Conservation (phyloP, 1,140 invertebrate genomes). For the Theocolax elegans region DNA sequence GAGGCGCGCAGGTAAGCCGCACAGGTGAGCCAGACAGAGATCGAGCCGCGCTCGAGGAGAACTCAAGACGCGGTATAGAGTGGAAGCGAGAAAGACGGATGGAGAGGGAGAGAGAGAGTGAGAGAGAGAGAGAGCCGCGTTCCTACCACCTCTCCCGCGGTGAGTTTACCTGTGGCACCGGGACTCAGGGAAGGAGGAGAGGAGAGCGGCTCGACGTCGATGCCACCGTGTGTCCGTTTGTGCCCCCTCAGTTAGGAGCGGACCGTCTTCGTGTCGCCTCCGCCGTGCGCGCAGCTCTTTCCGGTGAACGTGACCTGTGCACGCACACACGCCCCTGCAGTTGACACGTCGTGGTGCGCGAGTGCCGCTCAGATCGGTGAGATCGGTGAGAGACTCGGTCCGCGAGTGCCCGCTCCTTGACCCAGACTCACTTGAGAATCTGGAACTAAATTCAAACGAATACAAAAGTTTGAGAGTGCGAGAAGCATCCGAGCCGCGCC, state of each 20-base stretch:
- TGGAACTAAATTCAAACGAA: no score
- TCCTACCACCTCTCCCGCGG: conserved; percentile 29
- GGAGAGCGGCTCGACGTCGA: neutral
- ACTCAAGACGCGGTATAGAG: conserved; percentile 48
- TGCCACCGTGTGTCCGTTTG: conserved; percentile 2
- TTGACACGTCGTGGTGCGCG: no score
- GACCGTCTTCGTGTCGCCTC: conserved; percentile 31
- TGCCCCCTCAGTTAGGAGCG: conserved; percentile 33
- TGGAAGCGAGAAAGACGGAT: conserved; percentile 42
- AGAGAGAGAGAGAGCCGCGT: conserved; percentile 17
- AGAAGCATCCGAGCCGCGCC: neutral
- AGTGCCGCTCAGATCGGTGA: no score
- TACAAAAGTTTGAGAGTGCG: no score
- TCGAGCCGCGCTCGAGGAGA: conserved; percentile 47
- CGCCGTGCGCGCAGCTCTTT: neutral
- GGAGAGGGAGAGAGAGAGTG: conserved; percentile 48
- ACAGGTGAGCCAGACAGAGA: conserved; percentile 19
- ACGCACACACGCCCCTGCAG: neutral
- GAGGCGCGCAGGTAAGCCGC: conserved; percentile 21
- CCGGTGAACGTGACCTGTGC: neutral
- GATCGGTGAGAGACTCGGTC: no score
- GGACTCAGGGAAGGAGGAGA: neutral
- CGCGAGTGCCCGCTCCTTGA: no score
- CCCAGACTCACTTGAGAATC: no score
- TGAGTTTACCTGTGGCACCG: neutral